A percentile compares a stretch with the other conserved stretches of the same genome.
Conservation (phyloP, 2,113 vertebrate genomes). For the Choloepus hoffmanni region DNA sequence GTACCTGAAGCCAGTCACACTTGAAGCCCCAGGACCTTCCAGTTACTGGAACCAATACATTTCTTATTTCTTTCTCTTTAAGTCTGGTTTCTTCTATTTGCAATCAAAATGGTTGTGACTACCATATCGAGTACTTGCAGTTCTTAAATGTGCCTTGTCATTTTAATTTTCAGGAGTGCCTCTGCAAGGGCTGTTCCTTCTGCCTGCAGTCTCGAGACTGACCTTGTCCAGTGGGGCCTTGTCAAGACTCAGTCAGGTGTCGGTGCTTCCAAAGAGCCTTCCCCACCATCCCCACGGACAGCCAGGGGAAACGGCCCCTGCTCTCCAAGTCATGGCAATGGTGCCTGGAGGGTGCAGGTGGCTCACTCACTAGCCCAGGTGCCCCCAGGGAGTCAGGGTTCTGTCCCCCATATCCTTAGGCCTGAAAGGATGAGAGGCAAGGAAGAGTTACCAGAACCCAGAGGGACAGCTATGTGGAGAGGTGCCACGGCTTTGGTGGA, state of each 20-base stretch:
- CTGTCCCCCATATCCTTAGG: neutral
- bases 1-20: neutral
- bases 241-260: neutral
- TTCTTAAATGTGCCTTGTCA: neutral
- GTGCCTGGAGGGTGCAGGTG: neutral
- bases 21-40: neutral
- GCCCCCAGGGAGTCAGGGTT: neutral
- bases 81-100: neutral
- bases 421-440: neutral
- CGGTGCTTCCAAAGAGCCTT: neutral
- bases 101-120: neutral
- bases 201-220: rapidly evolving
- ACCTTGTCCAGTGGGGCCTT: neutral
- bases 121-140: neutral
- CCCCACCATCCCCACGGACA: neutral
- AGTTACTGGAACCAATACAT: neutral
- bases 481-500: neutral
- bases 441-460: neutral
- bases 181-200: neutral
- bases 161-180: neutral
- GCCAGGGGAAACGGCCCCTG: neutral
- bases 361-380: neutral
- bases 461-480: neutral
- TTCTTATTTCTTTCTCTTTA: neutral
- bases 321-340: neutral